phyloP scores from a whole-genome alignment of 2,113 vertebrate species.

The Cyanistes caeruleus region DNA sequence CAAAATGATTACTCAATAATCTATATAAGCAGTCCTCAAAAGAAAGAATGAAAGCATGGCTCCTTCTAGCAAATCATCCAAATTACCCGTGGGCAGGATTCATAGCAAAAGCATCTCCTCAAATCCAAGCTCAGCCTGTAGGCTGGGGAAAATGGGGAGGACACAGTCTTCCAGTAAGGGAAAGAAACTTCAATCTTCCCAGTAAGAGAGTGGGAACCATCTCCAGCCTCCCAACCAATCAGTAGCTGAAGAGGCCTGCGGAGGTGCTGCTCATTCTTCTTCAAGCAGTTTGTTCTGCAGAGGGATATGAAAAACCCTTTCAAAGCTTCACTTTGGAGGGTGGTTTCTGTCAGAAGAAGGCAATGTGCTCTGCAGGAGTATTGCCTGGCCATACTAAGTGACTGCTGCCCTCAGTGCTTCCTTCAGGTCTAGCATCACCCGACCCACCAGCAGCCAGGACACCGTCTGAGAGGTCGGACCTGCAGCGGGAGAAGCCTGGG shows the following conservation, averaged over 20 bases:
- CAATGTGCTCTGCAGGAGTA: background rate
- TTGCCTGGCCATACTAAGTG: rapidly evolving
- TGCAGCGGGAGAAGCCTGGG: rapidly evolving
- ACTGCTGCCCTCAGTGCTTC: background rate
- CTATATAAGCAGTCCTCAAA: background rate
- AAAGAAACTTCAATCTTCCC: background rate
- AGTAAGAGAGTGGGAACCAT: background rate
- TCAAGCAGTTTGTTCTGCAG: background rate
- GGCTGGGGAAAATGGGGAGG: background rate
- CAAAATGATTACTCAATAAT: background rate
- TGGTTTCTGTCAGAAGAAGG: background rate
- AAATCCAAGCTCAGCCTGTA: background rate
- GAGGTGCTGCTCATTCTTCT: background rate
- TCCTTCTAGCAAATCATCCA: background rate
- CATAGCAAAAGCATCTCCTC: background rate
- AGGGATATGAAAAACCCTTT: background rate
- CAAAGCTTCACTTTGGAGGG: background rate
- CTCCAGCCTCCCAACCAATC: background rate
- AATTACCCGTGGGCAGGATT: background rate
- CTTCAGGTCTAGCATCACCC: too few species aligned
- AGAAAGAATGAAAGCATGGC: background rate
- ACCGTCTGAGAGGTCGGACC: rapidly evolving
- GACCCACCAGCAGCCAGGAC: rapidly evolving
- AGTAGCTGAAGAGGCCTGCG: background rate
- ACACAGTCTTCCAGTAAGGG: background rate